Percentiles rank a stretch among this genome's conserved stretches.
Evolutionary conservation across 2,113 vertebrate genomes (phyloP).

Genomic region (Petrocephalus zakoni): DNA sequence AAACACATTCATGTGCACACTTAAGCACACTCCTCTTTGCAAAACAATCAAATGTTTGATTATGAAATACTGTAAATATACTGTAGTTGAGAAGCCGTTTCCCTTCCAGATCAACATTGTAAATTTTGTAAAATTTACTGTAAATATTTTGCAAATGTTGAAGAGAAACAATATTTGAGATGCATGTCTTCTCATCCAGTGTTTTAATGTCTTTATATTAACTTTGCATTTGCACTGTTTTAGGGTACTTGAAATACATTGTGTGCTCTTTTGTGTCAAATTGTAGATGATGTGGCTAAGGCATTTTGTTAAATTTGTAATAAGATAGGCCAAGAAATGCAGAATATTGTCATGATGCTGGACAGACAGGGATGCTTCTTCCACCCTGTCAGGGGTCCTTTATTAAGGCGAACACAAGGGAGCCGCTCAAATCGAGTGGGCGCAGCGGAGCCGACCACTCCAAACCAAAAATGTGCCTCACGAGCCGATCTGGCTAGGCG

Average conservation of each 20-base stretch:
- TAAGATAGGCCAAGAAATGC: not conserved
- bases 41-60: too few species aligned
- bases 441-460: too few species aligned
- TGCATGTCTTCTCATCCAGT: not conserved
- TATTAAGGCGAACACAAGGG: too few species aligned
- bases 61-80: too few species aligned
- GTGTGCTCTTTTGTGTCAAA: not conserved
- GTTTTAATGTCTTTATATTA: not conserved
- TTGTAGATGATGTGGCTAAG: not conserved
- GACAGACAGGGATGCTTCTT: too few species aligned
- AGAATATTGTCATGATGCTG: not conserved
- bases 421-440: too few species aligned
- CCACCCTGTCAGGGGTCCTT: too few species aligned
- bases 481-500: too few species aligned
- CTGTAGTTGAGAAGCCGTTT: not conserved
- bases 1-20: too few species aligned
- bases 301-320: not conserved
- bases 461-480: too few species aligned
- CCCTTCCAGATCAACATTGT: not conserved
- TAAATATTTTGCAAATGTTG: not conserved
- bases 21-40: too few species aligned
- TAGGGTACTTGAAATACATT: not conserved
- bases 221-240: not conserved
- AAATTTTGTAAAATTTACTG: too few species aligned
- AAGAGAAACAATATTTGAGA: not conserved